Conservation (phyloP, 2,888 invertebrate species). For the Dascillus cervinus region DNA sequence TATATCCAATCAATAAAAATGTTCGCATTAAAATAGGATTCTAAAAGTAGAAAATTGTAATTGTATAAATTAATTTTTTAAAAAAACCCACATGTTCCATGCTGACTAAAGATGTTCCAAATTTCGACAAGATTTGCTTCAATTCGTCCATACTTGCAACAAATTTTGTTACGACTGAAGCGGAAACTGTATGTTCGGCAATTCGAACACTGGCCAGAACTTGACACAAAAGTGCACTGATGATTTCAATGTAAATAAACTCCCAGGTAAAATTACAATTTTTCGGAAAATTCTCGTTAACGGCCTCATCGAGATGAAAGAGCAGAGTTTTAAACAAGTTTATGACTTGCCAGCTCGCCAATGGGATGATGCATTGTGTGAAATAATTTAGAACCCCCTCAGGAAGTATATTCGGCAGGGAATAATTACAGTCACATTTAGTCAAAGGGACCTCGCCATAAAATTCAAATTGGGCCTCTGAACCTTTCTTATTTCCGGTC, state of each 20-base stretch:
- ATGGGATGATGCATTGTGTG: conserved; percentile 26
- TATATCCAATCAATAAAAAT: conserved; percentile 33
- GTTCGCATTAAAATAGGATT: conserved; percentile 34
- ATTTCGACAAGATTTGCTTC: conserved; percentile 25
- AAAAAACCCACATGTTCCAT: conserved; percentile 35
- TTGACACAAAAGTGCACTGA: conserved; percentile 27
- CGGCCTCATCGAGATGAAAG: conserved; percentile 28
- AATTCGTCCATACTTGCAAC: conserved; percentile 29
- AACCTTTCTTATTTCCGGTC: conserved; percentile 8
- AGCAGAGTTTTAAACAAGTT: conserved; percentile 35
- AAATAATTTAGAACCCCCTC: conserved; percentile 29
- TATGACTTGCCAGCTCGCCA: conserved; percentile 35
- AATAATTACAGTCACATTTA: background rate
- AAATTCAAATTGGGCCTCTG: conserved; percentile 1
- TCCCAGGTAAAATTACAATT: too few species aligned
- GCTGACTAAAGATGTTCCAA: conserved; percentile 32
- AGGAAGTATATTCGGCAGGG: conserved; percentile 24
- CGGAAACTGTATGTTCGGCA: conserved; percentile 32
- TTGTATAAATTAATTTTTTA: conserved; percentile 2
- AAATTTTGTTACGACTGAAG: conserved; percentile 30
- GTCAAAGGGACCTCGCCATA: background rate
- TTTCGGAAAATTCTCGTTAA: conserved; percentile 13
- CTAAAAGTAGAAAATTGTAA: conserved; percentile 24
- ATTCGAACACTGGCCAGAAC: conserved; percentile 32
- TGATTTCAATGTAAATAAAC: conserved; percentile 24